Base-by-base conservation (phyloP, 2,888 invertebrate genomes). In the Epinotia brunnichana region DNA sequence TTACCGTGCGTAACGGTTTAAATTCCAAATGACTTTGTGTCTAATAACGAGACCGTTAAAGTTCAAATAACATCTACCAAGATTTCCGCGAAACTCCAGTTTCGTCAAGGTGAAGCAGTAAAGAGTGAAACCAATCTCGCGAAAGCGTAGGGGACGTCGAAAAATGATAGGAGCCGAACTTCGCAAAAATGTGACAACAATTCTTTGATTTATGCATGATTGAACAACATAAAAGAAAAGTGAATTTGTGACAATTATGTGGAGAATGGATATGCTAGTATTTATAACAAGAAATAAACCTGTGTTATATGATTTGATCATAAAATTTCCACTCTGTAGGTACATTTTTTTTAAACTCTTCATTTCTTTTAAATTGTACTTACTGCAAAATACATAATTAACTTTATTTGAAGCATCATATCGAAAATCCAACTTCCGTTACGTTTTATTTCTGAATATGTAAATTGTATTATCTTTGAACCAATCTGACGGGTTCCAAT, bases 121-220 rank as follows among this genome's bases (percentile, higher is more conserved):
- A 90, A 89, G 87, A 87, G 87, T 87, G 85, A 86, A 90, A 90
- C 89, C 88, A 90, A 91, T 91, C 88, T 89, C 86, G 81, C 83
- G 82, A 87, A 83, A 85, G 86, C 83, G 77, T 82, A 83, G 83
- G 83, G 82, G 82, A 81, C 77, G 82, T 81, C 81, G 80, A 81
- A 88, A 85, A 87, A 89, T 84, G 77, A 72, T 68, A 72, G 61
- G 61, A 72, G 68, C 35, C 62, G 72, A 72, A 80, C 79, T 83
- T 82, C 79, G 74, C 76, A 72, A 75, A 74, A 76, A 77, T 79
- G 74, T 69, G 72, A 71, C 74, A 69, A 68, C 70, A 71, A 57
- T 71, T 67, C 68, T 71, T 70, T 70, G 74, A 70, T 62, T 74
- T 74, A 70, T 74, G 70, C 74, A 62, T 70, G 73, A 73, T 73